Conservation (phyloP, 92 coral and sea anemone genomes). For the Actinostola sp. region DNA sequence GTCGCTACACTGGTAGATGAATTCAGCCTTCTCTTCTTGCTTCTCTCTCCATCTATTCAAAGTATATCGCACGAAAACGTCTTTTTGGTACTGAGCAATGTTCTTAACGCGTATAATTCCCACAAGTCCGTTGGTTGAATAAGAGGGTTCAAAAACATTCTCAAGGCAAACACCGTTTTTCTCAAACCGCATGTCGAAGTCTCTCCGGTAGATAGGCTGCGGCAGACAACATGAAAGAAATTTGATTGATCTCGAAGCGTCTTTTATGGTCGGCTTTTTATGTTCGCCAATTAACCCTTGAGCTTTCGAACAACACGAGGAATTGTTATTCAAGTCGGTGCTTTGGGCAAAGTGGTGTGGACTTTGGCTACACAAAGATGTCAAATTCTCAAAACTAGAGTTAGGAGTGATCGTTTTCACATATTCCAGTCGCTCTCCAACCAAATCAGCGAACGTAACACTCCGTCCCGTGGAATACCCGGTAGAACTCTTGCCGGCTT, state of each 20-base stretch:
- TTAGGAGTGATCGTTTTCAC: conserved; percentile 39
- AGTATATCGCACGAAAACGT: conserved; percentile 29
- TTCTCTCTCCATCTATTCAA: conserved; percentile 20
- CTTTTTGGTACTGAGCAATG: conserved; percentile 29
- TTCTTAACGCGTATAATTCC: conserved; percentile 41
- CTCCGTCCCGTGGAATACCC: not conserved
- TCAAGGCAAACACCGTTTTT: conserved; percentile 43
- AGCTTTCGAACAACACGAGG: not conserved
- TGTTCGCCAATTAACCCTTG: not conserved
- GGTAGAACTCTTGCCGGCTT: not conserved
- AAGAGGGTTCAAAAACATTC: conserved; percentile 35
- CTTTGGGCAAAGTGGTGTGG: not conserved
- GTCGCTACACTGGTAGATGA: conserved; percentile 20
- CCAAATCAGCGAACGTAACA: conserved; percentile 41
- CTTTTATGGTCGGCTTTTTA: not conserved
- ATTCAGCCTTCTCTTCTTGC: conserved; percentile 17
- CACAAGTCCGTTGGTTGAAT: conserved; percentile 32
- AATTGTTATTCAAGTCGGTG: not conserved
- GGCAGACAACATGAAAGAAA: conserved; percentile 29
- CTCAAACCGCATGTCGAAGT: conserved; percentile 28
- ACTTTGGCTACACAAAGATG: not conserved
- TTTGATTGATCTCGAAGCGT: not conserved
- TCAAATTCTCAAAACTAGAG: conserved; percentile 28
- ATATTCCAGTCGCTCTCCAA: conserved; percentile 27
- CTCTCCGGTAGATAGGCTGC: conserved; percentile 48